phyloP scores from a whole-genome alignment of 92 coral and sea anemone genomes.

The Zoanthus gigantus region DNA sequence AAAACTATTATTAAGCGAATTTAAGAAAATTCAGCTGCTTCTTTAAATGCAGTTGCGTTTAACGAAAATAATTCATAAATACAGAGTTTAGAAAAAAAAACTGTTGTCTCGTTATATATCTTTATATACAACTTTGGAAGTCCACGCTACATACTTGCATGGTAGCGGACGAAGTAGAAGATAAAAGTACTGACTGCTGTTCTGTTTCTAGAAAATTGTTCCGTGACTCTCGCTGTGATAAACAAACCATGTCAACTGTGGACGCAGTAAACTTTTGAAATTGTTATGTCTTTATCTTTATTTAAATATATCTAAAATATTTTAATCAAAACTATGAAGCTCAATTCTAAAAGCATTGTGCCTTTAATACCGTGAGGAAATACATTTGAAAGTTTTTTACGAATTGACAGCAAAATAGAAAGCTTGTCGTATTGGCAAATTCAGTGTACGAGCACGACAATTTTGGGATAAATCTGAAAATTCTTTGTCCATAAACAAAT shows the following conservation, averaged over 20 bases:
- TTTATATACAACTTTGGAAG: not conserved
- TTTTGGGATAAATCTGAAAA: constrained; percentile 1
- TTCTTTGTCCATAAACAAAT: not conserved
- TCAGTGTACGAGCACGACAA: not conserved
- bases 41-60: not conserved
- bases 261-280: not conserved
- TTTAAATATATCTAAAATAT: not conserved
- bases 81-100: not conserved
- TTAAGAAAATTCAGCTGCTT: not conserved
- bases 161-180: not conserved
- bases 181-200: not conserved
- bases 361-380: not conserved
- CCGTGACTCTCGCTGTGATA: not conserved
- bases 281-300: not conserved
- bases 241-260: not conserved
- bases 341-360: not conserved
- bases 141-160: not conserved
- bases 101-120: not conserved
- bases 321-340: not conserved
- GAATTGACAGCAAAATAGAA: too few species aligned
- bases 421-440: too few species aligned
- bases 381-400: not conserved
- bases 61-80: too few species aligned
- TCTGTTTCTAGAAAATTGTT: not conserved
- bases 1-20: not conserved